A percentile compares a stretch with the other conserved stretches of the same genome.
These are phyloP conservation scores for Poicephalus meyeri DNA, from an alignment of 2,113 vertebrate species.

Conservation along the genomic window DNA sequence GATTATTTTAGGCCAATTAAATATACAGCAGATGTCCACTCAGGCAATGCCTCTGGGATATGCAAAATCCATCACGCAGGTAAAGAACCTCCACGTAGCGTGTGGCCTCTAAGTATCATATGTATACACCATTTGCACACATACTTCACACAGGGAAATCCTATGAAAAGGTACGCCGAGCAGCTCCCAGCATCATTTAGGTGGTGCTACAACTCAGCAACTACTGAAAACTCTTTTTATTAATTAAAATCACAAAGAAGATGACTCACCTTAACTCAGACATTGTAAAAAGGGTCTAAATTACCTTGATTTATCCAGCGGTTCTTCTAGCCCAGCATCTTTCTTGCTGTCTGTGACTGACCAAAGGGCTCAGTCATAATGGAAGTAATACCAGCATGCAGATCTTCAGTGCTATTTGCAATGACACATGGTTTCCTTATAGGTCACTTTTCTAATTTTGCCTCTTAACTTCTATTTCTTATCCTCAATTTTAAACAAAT, in stretches of 20 bases:
- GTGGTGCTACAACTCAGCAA: neutral
- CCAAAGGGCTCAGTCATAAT: accelerated
- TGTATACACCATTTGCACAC: neutral
- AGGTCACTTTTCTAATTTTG: neutral
- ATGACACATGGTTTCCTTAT: neutral
- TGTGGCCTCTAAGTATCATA: no score
- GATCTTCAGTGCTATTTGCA: neutral
- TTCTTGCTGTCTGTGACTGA: neutral
- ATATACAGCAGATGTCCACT: neutral
- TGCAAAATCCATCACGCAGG: neutral
- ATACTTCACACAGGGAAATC: neutral
- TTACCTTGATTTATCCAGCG: neutral
- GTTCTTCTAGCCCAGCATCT: neutral
- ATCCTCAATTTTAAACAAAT: neutral
- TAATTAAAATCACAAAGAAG: neutral
- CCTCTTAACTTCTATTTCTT: neutral
- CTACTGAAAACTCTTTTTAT: neutral
- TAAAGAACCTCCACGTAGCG: neutral
- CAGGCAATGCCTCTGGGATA: neutral
- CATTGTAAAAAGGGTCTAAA: neutral
- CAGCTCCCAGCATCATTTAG: neutral
- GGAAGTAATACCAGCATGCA: accelerated
- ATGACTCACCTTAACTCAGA: neutral
- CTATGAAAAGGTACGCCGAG: neutral
- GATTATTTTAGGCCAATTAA: neutral